Conservation (phyloP, 1,140 invertebrate species). For the Euwallacea similis region DNA sequence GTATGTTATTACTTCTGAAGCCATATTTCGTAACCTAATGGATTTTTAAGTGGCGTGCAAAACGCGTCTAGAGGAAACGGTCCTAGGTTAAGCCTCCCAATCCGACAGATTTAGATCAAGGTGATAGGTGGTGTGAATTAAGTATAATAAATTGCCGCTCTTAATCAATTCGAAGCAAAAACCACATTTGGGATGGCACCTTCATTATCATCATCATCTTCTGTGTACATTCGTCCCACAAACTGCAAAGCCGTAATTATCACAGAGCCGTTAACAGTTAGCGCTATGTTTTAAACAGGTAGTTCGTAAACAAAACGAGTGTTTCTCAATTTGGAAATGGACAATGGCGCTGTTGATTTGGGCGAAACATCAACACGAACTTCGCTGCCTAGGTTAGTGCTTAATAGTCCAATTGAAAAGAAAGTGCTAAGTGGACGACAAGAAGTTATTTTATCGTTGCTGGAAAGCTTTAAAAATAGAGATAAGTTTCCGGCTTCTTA, state of each 20-base stretch:
- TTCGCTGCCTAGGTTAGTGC: conserved; percentile 13
- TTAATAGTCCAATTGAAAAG: conserved; percentile 17
- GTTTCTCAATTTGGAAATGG: conserved; percentile 12
- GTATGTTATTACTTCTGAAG: conserved; percentile 16
- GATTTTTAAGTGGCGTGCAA: conserved; percentile 28
- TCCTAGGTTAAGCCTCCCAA: conserved; percentile 11
- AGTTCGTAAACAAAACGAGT: conserved; percentile 8
- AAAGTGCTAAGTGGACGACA: conserved; percentile 9
- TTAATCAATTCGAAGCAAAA: too few species aligned
- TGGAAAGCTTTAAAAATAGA: too few species aligned
- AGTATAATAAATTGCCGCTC: too few species aligned
- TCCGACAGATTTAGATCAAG: conserved; percentile 23
- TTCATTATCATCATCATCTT: too few species aligned
- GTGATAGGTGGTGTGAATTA: not conserved
- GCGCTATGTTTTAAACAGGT: conserved; percentile 8
- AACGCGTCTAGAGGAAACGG: conserved; percentile 17
- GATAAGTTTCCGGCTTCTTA: too few species aligned
- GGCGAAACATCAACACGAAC: conserved; percentile 4
- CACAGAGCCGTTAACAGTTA: conserved; percentile 4
- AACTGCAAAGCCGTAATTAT: conserved; percentile 11
- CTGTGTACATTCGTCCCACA: not conserved
- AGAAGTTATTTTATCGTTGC: too few species aligned
- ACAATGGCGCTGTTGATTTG: conserved; percentile 9
- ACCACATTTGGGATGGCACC: too few species aligned
- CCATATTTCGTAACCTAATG: conserved; percentile 24